Conservation (phyloP, 1,140 invertebrate species). For the Cotesia typhae region DNA sequence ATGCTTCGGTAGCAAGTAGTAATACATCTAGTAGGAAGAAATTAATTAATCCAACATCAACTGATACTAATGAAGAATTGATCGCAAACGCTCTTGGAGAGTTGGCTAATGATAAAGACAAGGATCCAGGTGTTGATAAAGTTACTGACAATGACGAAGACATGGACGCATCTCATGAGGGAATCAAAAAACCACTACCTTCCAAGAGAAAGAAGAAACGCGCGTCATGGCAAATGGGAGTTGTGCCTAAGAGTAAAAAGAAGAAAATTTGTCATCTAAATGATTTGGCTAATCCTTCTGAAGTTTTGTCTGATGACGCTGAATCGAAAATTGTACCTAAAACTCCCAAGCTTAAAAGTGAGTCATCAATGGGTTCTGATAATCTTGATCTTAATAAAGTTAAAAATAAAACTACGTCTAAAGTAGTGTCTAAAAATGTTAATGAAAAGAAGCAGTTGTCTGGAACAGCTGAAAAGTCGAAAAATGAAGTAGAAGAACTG, state of each 20-base stretch:
- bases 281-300: neutral
- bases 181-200: conserved; percentile 10
- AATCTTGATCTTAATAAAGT: conserved; percentile 37
- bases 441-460: conserved; percentile 49
- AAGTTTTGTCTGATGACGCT: neutral
- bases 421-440: conserved; percentile 56
- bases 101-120: conserved; percentile 37
- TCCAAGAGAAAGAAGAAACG: conserved; percentile 27
- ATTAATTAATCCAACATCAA: neutral
- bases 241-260: conserved; percentile 18
- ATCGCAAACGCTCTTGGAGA: conserved; percentile 48
- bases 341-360: neutral
- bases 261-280: conserved; percentile 26
- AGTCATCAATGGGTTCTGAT: neutral
- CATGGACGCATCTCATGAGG: conserved; percentile 17
- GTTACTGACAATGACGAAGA: conserved; percentile 38
- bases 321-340: neutral
- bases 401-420: conserved; percentile 58
- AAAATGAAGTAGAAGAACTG: neutral
- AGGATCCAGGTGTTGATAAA: conserved; percentile 33
- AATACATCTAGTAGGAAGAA: conserved; percentile 33
- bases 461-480: neutral
- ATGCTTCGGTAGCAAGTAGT: conserved; percentile 45
- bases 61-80: conserved; percentile 48
- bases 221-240: conserved; percentile 15